Percentiles rank a stretch among this genome's conserved stretches.
phyloP scores from a whole-genome alignment of 2,888 invertebrate species.

The Drosophila neutralis region DNA sequence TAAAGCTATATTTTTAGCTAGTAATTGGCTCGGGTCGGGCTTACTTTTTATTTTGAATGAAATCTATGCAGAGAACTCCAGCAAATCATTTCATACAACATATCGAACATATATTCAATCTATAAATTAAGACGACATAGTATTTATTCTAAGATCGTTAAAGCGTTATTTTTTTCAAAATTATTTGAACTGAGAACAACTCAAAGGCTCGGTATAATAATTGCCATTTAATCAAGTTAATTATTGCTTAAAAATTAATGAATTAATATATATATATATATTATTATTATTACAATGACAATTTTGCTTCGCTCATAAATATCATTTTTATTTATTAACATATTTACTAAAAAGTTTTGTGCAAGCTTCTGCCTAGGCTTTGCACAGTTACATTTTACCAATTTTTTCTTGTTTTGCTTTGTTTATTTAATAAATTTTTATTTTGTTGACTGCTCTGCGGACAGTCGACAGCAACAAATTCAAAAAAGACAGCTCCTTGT shows the following conservation, averaged over 20 bases:
- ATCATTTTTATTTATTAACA: conserved; percentile 61
- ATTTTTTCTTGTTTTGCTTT: conserved; percentile 35
- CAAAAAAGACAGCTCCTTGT: conserved; percentile 32
- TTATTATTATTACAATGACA: conserved; percentile 52
- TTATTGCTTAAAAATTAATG: conserved; percentile 65
- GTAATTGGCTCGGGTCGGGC: conserved; percentile 56
- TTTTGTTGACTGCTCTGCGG: conserved; percentile 46
- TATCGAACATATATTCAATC: conserved; percentile 6
- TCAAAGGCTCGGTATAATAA: conserved; percentile 34
- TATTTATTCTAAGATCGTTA: conserved; percentile 11
- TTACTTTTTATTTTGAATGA: conserved; percentile 10
- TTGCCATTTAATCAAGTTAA: conserved; percentile 21
- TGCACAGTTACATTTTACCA: conserved; percentile 68
- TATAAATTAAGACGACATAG: neutral
- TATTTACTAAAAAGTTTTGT: conserved; percentile 72
- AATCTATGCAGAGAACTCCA: conserved; percentile 2
- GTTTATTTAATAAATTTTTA: conserved; percentile 19
- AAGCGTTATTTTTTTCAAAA: conserved; percentile 11
- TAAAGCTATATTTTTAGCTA: conserved; percentile 35
- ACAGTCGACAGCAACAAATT: conserved; percentile 66
- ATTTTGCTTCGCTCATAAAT: conserved; percentile 29
- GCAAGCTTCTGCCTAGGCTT: conserved; percentile 48
- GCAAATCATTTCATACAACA: conserved; percentile 30
- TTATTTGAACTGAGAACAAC: conserved; percentile 36
- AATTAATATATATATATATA: conserved; percentile 32